A percentile compares a stretch with the other conserved stretches of the same genome.
Conservation (phyloP, 2,888 invertebrate species). For the Lysandra coridon region DNA sequence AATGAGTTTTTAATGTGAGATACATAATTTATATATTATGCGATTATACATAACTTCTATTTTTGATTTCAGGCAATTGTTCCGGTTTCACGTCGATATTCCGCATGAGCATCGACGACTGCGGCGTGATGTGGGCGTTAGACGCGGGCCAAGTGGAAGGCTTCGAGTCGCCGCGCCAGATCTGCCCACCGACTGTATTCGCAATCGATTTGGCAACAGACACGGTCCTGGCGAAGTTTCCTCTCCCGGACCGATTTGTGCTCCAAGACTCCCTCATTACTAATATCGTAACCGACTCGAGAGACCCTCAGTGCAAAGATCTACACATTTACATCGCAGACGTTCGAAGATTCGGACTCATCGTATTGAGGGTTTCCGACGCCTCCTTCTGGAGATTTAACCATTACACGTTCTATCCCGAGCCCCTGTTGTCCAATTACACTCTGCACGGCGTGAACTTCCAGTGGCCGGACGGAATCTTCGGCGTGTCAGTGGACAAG, state of each 20-base stretch:
- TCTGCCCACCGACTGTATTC: slow-evolving; percentile 87
- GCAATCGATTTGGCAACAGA: slow-evolving; percentile 87
- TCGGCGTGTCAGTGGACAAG: slow-evolving; percentile 86
- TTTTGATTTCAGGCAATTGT: slow-evolving; percentile 63
- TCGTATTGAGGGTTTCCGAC: slow-evolving; percentile 82
- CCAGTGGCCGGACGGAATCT: slow-evolving; percentile 91
- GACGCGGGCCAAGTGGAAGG: slow-evolving; percentile 89
- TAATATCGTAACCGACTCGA: slow-evolving; percentile 84
- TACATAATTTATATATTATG: not conserved
- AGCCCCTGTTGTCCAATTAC: slow-evolving; percentile 87
- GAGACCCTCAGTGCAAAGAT: slow-evolving; percentile 81
- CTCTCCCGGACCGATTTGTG: slow-evolving; percentile 83
- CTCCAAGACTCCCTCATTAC: slow-evolving; percentile 85
- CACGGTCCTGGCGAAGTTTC: slow-evolving; percentile 81
- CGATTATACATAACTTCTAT: slow-evolving; percentile 22
- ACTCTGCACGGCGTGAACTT: slow-evolving; percentile 87
- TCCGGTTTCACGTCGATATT: slow-evolving; percentile 87
- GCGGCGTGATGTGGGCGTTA: slow-evolving; percentile 89
- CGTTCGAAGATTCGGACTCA: slow-evolving; percentile 83
- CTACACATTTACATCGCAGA: slow-evolving; percentile 85
- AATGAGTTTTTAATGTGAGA: not conserved
- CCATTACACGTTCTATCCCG: slow-evolving; percentile 86
- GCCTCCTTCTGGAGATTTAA: slow-evolving; percentile 83
- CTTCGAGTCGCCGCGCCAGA: slow-evolving; percentile 82
- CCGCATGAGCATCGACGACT: slow-evolving; percentile 87